These are phyloP conservation scores for Phaedon cochleariae DNA, from an alignment of 2,888 invertebrate genomes.

Conservation along the genomic window DNA sequence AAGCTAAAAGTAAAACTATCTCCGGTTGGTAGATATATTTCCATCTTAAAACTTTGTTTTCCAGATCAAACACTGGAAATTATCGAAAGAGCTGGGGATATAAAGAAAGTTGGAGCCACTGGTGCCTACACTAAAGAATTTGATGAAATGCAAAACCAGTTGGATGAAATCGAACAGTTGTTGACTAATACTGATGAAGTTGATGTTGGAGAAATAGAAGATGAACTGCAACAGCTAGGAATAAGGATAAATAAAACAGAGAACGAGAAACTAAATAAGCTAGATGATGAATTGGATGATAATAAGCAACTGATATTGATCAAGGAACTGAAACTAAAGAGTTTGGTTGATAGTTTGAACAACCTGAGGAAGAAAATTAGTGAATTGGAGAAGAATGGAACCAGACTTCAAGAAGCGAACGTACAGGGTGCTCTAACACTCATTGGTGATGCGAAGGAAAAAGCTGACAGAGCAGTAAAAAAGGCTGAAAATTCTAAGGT, in stretches of 20 bases:
- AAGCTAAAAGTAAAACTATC: slow-evolving; percentile 65
- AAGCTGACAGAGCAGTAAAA: slow-evolving; percentile 69
- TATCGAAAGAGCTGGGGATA: slow-evolving; percentile 88
- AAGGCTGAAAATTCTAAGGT: slow-evolving; percentile 55
- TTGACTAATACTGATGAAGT: slow-evolving; percentile 84
- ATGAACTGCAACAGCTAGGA: slow-evolving; percentile 69
- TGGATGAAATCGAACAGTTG: slow-evolving; percentile 80
- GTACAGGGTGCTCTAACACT: slow-evolving; percentile 94
- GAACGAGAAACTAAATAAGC: slow-evolving; percentile 69
- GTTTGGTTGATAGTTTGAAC: slow-evolving; percentile 70
- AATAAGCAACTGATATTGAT: slow-evolving; percentile 78
- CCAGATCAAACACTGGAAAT: slow-evolving; percentile 78
- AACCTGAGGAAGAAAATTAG: slow-evolving; percentile 75
- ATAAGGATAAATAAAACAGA: slow-evolving; percentile 67
- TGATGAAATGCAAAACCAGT: slow-evolving; percentile 86
- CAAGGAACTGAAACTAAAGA: slow-evolving; percentile 75
- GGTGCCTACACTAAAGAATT: slow-evolving; percentile 97
- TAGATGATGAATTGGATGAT: slow-evolving; percentile 71
- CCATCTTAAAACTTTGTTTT: slow-evolving; percentile 33
- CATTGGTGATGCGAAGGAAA: slow-evolving; percentile 80
- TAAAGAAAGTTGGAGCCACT: slow-evolving; percentile 94
- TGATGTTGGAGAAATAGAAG: slow-evolving; percentile 72
- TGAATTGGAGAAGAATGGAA: slow-evolving; percentile 84
- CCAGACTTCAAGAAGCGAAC: slow-evolving; percentile 83
- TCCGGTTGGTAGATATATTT: slow-evolving; percentile 16